These are phyloP conservation scores for Papilio machaon DNA, from an alignment of 1,140 invertebrate species.

Conservation along the genomic window DNA sequence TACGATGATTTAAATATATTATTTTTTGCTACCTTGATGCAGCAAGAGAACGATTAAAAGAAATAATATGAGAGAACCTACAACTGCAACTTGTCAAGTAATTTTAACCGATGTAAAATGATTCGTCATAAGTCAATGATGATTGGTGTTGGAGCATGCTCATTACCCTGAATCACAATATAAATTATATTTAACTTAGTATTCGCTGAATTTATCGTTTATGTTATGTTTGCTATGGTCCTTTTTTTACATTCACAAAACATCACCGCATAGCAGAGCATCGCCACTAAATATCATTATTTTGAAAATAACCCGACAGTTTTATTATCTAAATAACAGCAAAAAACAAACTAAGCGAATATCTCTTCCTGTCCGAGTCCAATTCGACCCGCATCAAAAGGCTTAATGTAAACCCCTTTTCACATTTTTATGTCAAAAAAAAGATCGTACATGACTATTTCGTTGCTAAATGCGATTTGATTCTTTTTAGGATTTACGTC, in stretches of 20 bases:
- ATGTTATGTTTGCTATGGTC: background rate
- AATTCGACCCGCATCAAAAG: slow-evolving; percentile 79
- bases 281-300: slow-evolving; percentile 68
- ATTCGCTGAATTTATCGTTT: background rate
- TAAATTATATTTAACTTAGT: background rate
- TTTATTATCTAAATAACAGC: slow-evolving; percentile 76
- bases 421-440: slow-evolving; percentile 76
- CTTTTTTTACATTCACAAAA: slow-evolving; percentile 21
- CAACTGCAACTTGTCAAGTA: background rate
- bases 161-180: background rate
- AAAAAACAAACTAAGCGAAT: slow-evolving; percentile 71
- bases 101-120: background rate
- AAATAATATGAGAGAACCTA: background rate
- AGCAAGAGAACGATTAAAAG: too few relatives aligned
- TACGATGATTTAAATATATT: too few relatives aligned
- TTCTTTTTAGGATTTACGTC: slow-evolving; percentile 53
- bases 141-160: background rate
- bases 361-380: slow-evolving; percentile 71
- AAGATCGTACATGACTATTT: slow-evolving; percentile 73
- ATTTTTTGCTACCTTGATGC: too few relatives aligned
- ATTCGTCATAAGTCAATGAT: background rate
- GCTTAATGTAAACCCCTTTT: slow-evolving; percentile 78
- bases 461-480: slow-evolving; percentile 76
- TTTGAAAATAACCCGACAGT: slow-evolving; percentile 70
- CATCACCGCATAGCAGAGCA: background rate